Evolutionary conservation across 2,113 vertebrate genomes (phyloP).

Genomic region (Atrichornis clamosus): DNA sequence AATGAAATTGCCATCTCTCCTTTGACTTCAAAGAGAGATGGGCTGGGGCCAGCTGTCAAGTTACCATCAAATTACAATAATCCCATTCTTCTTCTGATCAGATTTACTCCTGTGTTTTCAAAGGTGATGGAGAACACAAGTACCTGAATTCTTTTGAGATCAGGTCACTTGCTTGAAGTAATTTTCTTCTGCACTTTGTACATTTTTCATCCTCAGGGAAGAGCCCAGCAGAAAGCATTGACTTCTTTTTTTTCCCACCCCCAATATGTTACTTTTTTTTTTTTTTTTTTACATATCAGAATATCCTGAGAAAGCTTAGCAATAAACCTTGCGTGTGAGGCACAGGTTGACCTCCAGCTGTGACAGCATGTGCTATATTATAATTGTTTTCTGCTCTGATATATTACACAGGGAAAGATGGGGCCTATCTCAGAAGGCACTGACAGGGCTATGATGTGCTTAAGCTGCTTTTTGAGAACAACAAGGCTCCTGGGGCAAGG

Average conservation of each 20-base stretch:
- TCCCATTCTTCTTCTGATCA: background rate
- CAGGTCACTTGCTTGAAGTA: background rate
- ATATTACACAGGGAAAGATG: background rate
- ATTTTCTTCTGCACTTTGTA: background rate
- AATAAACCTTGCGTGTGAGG: background rate
- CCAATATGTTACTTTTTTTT: background rate
- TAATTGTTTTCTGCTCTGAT: background rate
- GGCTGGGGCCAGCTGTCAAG: background rate
- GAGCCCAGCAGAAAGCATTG: background rate
- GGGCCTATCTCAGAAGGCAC: background rate
- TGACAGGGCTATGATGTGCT: background rate
- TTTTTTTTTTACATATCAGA: background rate
- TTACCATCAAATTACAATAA: conserved; percentile 14
- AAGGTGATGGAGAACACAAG: background rate
- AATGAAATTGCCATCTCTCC: conserved; percentile 22
- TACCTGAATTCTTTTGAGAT: background rate
- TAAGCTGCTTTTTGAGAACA: background rate
- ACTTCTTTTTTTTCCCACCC: background rate
- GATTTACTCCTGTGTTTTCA: background rate
- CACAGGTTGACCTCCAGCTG: background rate
- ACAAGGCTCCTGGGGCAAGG: background rate
- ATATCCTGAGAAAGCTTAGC: background rate
- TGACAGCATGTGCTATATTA: background rate
- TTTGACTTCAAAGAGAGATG: conserved; percentile 27
- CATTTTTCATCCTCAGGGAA: background rate